Base-by-base conservation (phyloP, 2,113 vertebrate species). In the Erythrocercus mccallii region DNA sequence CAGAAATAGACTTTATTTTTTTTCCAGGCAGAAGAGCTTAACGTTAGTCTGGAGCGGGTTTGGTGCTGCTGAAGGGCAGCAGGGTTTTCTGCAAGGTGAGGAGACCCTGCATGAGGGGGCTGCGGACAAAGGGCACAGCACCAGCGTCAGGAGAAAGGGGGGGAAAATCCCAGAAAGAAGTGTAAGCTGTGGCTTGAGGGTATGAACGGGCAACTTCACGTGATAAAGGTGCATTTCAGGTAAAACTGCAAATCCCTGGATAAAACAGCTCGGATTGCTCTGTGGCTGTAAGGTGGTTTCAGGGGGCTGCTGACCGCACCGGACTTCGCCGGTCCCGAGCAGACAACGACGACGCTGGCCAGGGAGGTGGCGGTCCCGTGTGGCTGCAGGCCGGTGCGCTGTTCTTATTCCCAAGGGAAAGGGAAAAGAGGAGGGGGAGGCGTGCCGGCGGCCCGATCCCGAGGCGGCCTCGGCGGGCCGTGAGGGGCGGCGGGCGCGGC, bases 121-220 rank as follows among this genome's bases (percentile, higher is more conserved):
- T 35, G 22, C 0, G 0, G 33, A 37, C 4, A 5, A 45, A 40
- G 30, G 56, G 27, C 3, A 3, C 0, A 2, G 31, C 86, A 50
- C 28, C 12, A 11, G 19, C 2, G 10, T 11, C 24, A 53, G 40
- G 15, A 60, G 30, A 50, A 60, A 38, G 6, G 2, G 5, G 10
- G 6, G 2, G 2, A 14, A 45, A 30, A 30, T 5, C 21, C 22
- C 15, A 21, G 8, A 10, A 24, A 22, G 10, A 28, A 27, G 24
- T 12, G 17, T 3, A 11, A 47, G 5, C 44, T 60, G 4, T 19
- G 27, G 33, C 23, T 19, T 25, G 60, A 66, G 28, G 14, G 27
- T 44, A 38, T 0, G 15, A 16, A 31, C 0, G 0, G 37, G 23
- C 4, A 54, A 27, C 35, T 66, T 30, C 3, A 6, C 2, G 3